Evolutionary conservation across 2,888 invertebrate genomes (phyloP).

Genomic region (Tipula vernalis): DNA sequence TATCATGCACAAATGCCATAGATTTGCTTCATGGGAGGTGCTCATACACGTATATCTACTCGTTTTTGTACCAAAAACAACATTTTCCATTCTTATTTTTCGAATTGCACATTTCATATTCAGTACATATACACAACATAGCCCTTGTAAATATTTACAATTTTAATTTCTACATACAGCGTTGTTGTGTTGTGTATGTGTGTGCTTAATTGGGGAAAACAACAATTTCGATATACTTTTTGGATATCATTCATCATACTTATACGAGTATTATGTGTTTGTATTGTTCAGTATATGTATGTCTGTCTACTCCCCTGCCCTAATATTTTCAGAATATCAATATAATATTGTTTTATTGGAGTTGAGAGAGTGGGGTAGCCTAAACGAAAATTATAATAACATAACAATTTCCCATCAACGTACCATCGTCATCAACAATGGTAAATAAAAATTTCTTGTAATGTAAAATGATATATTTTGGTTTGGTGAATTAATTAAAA

Average conservation of each 20-base stretch:
- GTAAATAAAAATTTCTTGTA: neutral
- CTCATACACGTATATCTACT: neutral
- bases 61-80: neutral
- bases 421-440: neutral
- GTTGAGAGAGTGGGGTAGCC: neutral
- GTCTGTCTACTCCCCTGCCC: neutral
- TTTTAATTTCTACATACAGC: neutral
- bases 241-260: neutral
- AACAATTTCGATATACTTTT: neutral
- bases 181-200: neutral
- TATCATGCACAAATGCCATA: neutral
- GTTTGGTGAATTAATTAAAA: slow-evolving; percentile 4
- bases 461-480: neutral
- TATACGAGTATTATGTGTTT: neutral
- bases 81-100: neutral
- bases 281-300: neutral
- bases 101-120: neutral
- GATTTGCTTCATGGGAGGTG: neutral
- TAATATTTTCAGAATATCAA: neutral
- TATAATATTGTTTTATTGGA: neutral
- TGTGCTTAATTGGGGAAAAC: neutral
- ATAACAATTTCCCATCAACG: neutral
- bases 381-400: neutral
- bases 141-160: neutral
- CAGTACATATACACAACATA: neutral